phyloP scores from a whole-genome alignment of 2,113 vertebrate genomes.

The Sporophila hypoxantha region DNA sequence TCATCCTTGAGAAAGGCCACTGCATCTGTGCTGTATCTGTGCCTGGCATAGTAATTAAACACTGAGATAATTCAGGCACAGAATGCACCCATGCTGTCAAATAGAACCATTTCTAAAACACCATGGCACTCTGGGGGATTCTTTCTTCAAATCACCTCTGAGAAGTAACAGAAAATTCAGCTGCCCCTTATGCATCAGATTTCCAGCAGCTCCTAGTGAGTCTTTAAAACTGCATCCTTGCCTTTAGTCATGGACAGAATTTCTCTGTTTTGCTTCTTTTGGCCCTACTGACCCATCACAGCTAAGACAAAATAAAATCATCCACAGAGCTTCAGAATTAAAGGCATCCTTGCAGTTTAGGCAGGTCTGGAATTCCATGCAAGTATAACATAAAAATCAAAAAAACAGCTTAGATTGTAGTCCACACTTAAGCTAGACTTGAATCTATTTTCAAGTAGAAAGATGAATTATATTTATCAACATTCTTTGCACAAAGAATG shows the following conservation, averaged over 20 bases:
- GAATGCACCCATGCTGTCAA: neutral
- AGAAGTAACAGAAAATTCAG: neutral
- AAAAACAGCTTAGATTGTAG: neutral
- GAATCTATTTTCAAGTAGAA: neutral
- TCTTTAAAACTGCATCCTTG: neutral
- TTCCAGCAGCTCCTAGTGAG: neutral
- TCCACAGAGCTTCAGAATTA: neutral
- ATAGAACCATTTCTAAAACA: neutral
- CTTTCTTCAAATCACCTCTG: neutral
- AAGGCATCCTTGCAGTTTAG: neutral
- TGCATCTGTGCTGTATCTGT: neutral
- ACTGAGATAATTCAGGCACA: neutral
- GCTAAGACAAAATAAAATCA: neutral
- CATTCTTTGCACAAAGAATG: neutral
- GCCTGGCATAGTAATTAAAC: neutral
- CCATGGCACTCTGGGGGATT: neutral
- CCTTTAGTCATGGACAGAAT: neutral
- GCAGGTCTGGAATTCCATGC: neutral
- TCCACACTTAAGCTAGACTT: neutral
- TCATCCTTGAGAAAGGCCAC: slow-evolving; percentile 36
- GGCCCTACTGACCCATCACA: neutral
- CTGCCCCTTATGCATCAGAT: neutral
- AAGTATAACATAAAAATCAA: neutral
- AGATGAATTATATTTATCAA: neutral
- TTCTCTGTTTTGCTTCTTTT: neutral